Evolutionary conservation across 1,140 invertebrate species (phyloP), one percentile per base, ranked within the genome.

Genomic region (Aphelinus atriplicis): DNA sequence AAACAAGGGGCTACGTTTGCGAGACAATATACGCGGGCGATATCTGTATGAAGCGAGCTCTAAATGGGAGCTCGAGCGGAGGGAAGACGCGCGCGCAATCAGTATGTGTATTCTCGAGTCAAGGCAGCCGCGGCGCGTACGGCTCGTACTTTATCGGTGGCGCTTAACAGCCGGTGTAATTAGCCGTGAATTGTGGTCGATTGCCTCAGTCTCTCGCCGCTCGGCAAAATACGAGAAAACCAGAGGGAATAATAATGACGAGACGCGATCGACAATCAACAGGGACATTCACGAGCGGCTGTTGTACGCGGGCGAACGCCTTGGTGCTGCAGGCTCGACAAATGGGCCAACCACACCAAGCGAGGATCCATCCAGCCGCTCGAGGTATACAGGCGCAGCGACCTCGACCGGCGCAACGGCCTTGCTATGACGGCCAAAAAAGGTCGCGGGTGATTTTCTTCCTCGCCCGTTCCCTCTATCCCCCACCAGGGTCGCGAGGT

Each of bases 391-490:
- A 5, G 2, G 9, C 46, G 7, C 61, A 45, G 56, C 61, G 51
- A 56, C 61, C 62, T 72, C 70, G 70, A 57, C 53, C 62, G 46
- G 50, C n/a, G 47, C 5, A 60, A 66, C 63, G 63, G 58, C 71
- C 63, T 73, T 73, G 63, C 63, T 72, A 53, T 53, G 51, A 53
- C 26, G 58, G n/a, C 56, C 50, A 45, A 55, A 66, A 73, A 73
- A 67, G 63, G 64, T 73, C 64, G 64, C 58, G 43, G 55, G n/a
- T n/a, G n/a, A n/a, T n/a, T 66, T 71, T 71, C 70, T 71, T 53
- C 42, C 42, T 50, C 7, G 7, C 2, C 3, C 42, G 51, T 43
- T 57, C 45, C 42, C 46, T 58, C 57, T 61, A n/a, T n/a, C n/a
- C n/a, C n/a, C n/a, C n/a, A n/a, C n/a, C n/a, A n/a, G n/a, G n/a